phyloP scores from a whole-genome alignment of 2,888 invertebrate genomes.

The Liodrosophila aerea region DNA sequence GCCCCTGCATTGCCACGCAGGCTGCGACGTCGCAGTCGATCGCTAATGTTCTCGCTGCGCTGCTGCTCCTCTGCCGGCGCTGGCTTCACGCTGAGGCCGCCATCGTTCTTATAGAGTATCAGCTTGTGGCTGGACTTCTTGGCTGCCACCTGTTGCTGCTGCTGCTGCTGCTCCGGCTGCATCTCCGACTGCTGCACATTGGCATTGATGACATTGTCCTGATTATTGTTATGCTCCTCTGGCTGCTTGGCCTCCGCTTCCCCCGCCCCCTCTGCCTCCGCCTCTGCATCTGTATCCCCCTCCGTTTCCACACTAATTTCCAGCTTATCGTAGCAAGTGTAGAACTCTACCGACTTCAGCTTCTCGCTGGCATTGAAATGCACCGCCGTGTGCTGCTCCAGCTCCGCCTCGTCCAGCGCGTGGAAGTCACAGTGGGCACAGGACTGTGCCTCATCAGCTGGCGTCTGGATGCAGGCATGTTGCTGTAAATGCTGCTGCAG shows the following conservation, averaged over 20 bases:
- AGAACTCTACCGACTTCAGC: constrained; percentile 80
- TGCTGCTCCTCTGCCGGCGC: constrained; percentile 40
- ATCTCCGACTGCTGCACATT: constrained; percentile 51
- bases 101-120: constrained; percentile 78
- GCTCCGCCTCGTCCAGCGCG: constrained; percentile 88
- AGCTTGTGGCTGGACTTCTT: constrained; percentile 71
- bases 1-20: constrained; percentile 62
- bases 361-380: constrained; percentile 85
- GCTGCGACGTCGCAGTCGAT: constrained; percentile 79
- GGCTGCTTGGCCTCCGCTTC: constrained; percentile 42
- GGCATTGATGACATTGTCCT: constrained; percentile 77
- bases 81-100: constrained; percentile 73
- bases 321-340: constrained; percentile 80
- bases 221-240: constrained; percentile 73
- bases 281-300: constrained; percentile 3
- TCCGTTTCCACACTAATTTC: constrained; percentile 78
- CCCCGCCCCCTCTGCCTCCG: no score
- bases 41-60: constrained; percentile 76
- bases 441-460: constrained; percentile 84
- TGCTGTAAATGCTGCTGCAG: constrained; percentile 89
- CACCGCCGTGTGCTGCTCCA: constrained; percentile 90
- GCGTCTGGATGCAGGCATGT: constrained; percentile 86
- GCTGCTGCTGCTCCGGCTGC: constrained; percentile 14
- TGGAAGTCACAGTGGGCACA: constrained; percentile 93
- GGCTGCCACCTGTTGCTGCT: constrained; percentile 3